Conservation (phyloP, 2,797 vertebrate species). For the Orientallactaga sibirica region DNA sequence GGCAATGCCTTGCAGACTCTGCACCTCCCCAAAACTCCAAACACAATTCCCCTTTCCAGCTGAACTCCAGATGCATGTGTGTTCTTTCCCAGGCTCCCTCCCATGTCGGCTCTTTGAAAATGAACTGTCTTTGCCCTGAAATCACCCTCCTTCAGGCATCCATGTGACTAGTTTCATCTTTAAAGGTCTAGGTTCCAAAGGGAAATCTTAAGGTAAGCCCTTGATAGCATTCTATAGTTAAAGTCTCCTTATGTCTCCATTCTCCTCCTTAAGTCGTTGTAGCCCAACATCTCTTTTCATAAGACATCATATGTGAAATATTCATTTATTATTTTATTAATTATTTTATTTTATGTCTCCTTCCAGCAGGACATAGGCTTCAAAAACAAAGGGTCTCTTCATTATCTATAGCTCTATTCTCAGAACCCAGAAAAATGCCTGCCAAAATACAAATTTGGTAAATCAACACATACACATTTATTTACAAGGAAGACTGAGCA, state of each 20-base stretch:
- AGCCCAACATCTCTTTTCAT: not conserved
- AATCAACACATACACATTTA: conserved; percentile 17
- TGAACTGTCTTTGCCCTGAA: not conserved
- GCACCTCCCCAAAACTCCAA: not conserved
- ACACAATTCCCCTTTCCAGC: not conserved
- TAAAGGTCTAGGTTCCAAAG: not conserved
- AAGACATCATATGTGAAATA: not conserved
- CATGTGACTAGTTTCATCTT: too few relatives aligned
- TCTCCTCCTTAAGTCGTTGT: not conserved
- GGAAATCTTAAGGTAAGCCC: not conserved
- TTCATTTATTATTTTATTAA: not conserved
- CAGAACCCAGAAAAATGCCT: not conserved
- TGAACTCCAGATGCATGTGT: not conserved
- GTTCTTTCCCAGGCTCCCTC: not conserved
- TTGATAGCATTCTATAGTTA: not conserved
- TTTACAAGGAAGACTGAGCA: conserved; percentile 27
- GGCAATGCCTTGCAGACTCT: not conserved
- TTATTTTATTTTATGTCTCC: not conserved
- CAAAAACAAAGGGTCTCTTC: conserved; percentile 12
- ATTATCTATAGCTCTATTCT: not conserved
- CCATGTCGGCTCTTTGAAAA: too few relatives aligned
- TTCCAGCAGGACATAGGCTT: not conserved
- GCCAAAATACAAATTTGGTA: conserved; percentile 46
- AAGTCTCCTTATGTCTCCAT: not conserved
- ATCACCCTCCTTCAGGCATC: not conserved